Evolutionary conservation across 2,888 invertebrate genomes (phyloP).

Genomic region (Scaeva pyrastri): DNA sequence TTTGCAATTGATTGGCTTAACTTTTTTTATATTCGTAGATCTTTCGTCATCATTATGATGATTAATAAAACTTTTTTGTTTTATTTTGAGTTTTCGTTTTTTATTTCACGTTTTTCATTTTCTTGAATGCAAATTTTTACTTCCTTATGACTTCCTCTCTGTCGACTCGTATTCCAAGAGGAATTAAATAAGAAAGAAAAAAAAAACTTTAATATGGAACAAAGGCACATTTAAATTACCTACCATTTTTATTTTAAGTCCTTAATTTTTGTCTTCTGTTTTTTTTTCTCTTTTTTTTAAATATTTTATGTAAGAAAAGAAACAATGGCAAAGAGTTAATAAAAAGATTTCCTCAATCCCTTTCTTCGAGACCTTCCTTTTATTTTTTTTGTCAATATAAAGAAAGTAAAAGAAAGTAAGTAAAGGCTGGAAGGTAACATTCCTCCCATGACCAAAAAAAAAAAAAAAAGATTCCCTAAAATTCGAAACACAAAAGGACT

Average conservation of each 20-base stretch:
- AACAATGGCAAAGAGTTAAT: slow-evolving; percentile 22
- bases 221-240: slow-evolving; percentile 13
- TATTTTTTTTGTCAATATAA: not conserved
- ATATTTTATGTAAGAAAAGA: not conserved
- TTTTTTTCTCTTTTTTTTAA: too few relatives aligned
- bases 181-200: not conserved
- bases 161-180: not conserved
- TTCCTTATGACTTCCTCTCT: not conserved
- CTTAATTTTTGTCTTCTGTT: slow-evolving; percentile 1
- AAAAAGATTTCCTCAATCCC: slow-evolving; percentile 34
- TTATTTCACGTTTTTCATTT: not conserved
- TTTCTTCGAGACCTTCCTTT: slow-evolving; percentile 6
- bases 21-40: not conserved
- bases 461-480: not conserved
- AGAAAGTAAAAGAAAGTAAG: not conserved
- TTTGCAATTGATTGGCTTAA: not conserved
- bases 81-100: not conserved
- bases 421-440: not conserved
- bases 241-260: slow-evolving; percentile 4
- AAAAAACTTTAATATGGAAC: not conserved
- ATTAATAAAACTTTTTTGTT: not conserved
- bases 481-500: slow-evolving; percentile 16
- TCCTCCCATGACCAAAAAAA: not conserved
- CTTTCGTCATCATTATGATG: slow-evolving; percentile 10
- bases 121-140: not conserved